Evolutionary conservation across 2,797 vertebrate genomes (phyloP).

Genomic region (Poeciliopsis gracilis): DNA sequence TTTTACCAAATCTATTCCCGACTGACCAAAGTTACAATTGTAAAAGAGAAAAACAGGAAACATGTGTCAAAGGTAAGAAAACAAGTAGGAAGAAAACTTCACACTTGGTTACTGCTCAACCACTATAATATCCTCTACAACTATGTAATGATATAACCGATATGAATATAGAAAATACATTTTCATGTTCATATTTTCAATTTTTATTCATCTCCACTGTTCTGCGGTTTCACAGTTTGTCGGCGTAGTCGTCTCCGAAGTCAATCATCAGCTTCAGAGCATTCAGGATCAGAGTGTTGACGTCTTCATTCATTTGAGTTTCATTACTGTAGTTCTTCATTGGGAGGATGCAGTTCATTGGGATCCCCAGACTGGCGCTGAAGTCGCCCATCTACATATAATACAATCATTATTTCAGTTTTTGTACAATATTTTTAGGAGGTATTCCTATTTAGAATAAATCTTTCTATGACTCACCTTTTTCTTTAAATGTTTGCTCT

Average conservation of each 20-base stretch:
- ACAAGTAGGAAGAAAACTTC: too few species aligned
- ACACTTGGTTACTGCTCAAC: background rate
- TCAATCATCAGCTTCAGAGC: conserved; percentile 10
- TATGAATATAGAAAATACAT: background rate
- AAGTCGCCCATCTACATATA: background rate
- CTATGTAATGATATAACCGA: rapidly evolving
- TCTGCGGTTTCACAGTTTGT: background rate
- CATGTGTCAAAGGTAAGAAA: background rate
- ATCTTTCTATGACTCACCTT: background rate
- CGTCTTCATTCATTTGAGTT: background rate
- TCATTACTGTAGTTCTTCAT: background rate
- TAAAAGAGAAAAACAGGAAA: too few species aligned
- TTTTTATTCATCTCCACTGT: background rate
- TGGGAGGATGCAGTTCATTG: background rate
- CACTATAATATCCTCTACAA: rapidly evolving
- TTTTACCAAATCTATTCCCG: background rate
- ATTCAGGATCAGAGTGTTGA: background rate
- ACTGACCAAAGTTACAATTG: background rate
- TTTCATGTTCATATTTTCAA: too few species aligned
- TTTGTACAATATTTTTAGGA: background rate
- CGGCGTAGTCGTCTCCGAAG: conserved; percentile 10
- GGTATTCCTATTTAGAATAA: background rate
- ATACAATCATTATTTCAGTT: background rate
- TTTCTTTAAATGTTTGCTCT: conserved; percentile 18
- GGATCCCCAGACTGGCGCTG: background rate